Evolutionary conservation across 2,888 invertebrate genomes (phyloP).

Genomic region (Meteorus cinctellus): DNA sequence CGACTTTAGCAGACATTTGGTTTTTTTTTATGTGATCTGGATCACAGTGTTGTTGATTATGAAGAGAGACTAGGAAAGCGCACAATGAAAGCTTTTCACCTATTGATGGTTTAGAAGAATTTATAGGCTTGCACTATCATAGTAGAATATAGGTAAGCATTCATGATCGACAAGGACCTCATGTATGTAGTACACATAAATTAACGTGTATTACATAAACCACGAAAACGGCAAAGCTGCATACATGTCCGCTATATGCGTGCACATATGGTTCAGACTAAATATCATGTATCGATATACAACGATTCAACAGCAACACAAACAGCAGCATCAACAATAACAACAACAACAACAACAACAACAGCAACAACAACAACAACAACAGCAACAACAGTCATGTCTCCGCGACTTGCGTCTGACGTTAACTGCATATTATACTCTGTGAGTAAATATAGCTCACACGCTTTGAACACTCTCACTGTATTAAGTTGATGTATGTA

Average conservation of each 20-base stretch:
- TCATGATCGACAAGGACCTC: not conserved
- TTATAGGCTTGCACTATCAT: constrained; percentile 26
- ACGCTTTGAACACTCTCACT: not conserved
- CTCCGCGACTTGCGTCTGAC: not conserved
- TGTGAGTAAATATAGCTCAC: constrained; percentile 2
- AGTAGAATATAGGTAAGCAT: not conserved
- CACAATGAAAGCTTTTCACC: not conserved
- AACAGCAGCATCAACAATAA: too few relatives aligned
- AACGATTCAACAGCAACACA: not conserved
- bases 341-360: not conserved
- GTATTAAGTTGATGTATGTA: not conserved
- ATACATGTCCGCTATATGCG: not conserved
- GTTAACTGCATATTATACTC: constrained; percentile 26
- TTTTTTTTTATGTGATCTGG: too few relatives aligned
- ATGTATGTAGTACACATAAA: not conserved
- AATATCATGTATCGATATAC: not conserved
- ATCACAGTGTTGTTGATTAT: too few relatives aligned
- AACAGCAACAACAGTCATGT: constrained; percentile 15
- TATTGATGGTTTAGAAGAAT: constrained; percentile 42
- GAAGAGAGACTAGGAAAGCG: not conserved
- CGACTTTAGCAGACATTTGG: too few relatives aligned
- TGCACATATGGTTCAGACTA: not conserved
- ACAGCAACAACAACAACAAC: constrained; percentile 16
- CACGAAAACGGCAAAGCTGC: not conserved
- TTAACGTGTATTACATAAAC: not conserved